phyloP scores from a whole-genome alignment of 2,113 vertebrate species.

The Pituophis catenifer region DNA sequence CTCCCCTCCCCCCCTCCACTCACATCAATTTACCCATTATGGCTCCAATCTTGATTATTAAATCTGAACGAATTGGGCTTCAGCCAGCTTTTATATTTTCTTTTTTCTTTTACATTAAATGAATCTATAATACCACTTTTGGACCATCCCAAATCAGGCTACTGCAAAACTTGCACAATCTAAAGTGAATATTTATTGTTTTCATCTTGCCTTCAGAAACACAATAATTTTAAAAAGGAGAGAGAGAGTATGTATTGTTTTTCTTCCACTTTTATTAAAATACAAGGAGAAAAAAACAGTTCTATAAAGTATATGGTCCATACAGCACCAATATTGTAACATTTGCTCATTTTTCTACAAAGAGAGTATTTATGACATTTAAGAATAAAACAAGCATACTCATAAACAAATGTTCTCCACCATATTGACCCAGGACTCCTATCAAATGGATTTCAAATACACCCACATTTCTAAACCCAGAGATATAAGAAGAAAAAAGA shows the following conservation, averaged over 20 bases:
- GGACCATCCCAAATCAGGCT: background rate
- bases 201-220: background rate
- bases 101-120: background rate
- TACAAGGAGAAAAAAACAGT: slow-evolving; percentile 67
- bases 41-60: no score
- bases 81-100: background rate
- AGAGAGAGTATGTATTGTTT: slow-evolving; percentile 52
- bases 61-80: background rate
- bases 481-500: slow-evolving; percentile 43
- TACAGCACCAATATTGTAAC: slow-evolving; percentile 73
- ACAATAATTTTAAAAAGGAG: slow-evolving; percentile 33
- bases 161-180: background rate
- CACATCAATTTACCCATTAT: background rate
- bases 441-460: slow-evolving; percentile 38
- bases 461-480: slow-evolving; percentile 47
- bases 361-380: slow-evolving; percentile 62
- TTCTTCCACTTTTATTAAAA: slow-evolving; percentile 73
- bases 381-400: slow-evolving; percentile 64
- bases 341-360: slow-evolving; percentile 70
- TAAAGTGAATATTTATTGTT: background rate
- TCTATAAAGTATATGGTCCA: slow-evolving; percentile 71
- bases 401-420: slow-evolving; percentile 56
- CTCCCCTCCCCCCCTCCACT: no score
- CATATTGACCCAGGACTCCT: slow-evolving; percentile 40
- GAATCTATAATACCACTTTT: background rate